A percentile compares a stretch with the other conserved stretches of the same genome.
These are phyloP conservation scores for Cyanoliseus patagonus DNA, from an alignment of 2,113 vertebrate genomes.

Conservation along the genomic window DNA sequence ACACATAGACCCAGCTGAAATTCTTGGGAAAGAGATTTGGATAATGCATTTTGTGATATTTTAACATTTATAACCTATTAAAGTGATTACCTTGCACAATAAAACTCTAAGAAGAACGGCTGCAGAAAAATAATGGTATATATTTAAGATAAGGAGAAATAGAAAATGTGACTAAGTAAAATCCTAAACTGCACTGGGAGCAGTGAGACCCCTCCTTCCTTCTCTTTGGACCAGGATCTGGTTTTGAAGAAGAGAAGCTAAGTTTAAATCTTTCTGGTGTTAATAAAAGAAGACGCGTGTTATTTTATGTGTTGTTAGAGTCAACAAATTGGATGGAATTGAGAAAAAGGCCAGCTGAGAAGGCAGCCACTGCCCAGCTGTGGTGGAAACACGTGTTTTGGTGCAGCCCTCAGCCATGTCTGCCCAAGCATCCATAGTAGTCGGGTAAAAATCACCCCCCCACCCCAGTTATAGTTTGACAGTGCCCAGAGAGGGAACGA, in stretches of 20 bases:
- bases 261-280: not conserved
- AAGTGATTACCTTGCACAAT: not conserved
- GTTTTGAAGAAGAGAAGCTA: not conserved
- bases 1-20: accelerated
- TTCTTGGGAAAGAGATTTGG: not conserved
- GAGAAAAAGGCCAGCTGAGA: not conserved
- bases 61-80: not conserved
- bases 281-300: not conserved
- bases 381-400: not conserved
- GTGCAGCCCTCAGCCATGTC: not conserved
- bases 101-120: not conserved
- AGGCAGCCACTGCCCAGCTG: not conserved
- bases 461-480: not conserved
- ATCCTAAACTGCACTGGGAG: not conserved
- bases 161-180: not conserved
- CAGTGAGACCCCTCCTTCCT: not conserved
- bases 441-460: not conserved
- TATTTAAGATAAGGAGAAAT: not conserved
- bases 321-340: not conserved
- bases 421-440: not conserved
- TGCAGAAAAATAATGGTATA: not conserved
- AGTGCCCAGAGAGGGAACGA: not conserved
- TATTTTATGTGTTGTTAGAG: not conserved
- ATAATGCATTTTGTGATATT: not conserved
- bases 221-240: not conserved